Evolutionary conservation across 2,113 vertebrate genomes (phyloP).

Genomic region (Geococcyx californianus): DNA sequence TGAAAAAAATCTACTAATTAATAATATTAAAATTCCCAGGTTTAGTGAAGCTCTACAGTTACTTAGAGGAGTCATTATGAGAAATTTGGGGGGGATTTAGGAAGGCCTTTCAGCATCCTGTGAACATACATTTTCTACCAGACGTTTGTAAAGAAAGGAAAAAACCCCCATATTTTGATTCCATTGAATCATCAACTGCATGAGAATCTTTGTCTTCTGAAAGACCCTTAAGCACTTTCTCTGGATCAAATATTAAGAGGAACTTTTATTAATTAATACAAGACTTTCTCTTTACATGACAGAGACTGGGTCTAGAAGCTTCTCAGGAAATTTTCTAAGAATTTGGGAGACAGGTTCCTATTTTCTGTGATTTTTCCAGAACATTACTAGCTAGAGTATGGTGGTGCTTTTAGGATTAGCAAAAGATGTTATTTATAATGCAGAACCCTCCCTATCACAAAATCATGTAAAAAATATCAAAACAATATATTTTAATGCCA

Average conservation of each 20-base stretch:
- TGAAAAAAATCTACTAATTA: not conserved
- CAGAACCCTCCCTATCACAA: not conserved
- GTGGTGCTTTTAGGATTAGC: not conserved
- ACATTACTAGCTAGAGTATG: not conserved
- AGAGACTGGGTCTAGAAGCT: not conserved
- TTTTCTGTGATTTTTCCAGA: not conserved
- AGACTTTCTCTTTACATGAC: not conserved
- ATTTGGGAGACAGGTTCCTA: not conserved
- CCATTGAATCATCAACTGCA: constrained; percentile 61
- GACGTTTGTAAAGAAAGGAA: constrained; percentile 49
- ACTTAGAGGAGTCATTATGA: not conserved
- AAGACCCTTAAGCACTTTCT: constrained; percentile 36
- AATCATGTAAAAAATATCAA: not conserved
- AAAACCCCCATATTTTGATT: constrained; percentile 36
- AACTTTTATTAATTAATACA: constrained; percentile 37
- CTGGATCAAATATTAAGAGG: constrained; percentile 49
- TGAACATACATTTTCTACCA: constrained; percentile 62
- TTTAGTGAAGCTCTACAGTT: constrained; percentile 18
- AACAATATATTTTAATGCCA: constrained; percentile 25
- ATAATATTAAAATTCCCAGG: not conserved
- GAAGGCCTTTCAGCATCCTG: constrained; percentile 44
- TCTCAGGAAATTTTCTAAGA: not conserved
- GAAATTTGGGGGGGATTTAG: constrained; percentile 19
- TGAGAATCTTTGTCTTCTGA: constrained; percentile 50
- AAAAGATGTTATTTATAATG: not conserved